Conservation (phyloP, 2,797 vertebrate genomes). For the Phataginus tetradactyla region DNA sequence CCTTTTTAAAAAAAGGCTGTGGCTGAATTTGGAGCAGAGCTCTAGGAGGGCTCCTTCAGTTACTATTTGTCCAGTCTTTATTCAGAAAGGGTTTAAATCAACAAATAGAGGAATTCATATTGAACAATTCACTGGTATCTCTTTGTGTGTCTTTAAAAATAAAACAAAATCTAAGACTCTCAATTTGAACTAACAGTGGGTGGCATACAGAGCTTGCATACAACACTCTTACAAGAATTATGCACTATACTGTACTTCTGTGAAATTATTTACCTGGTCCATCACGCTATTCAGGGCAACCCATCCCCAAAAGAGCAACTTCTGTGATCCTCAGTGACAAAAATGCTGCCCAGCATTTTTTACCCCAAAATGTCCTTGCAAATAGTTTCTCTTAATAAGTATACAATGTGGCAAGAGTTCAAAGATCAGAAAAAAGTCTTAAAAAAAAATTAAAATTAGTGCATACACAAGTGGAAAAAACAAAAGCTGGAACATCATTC, state of each 20-base stretch:
- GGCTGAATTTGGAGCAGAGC: slow-evolving; percentile 84
- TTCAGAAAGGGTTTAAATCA: slow-evolving; percentile 81
- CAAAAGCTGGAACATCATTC: slow-evolving; percentile 95
- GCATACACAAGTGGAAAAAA: slow-evolving; percentile 96
- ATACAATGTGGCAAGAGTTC: slow-evolving; percentile 89
- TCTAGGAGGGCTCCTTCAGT: slow-evolving; percentile 79
- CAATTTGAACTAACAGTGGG: slow-evolving; percentile 83
- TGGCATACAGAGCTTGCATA: slow-evolving; percentile 86
- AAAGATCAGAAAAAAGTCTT: slow-evolving; percentile 91
- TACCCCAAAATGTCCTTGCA: slow-evolving; percentile 85
- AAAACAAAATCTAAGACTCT: slow-evolving; percentile 60
- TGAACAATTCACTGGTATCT: slow-evolving; percentile 76
- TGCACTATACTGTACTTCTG: slow-evolving; percentile 82
- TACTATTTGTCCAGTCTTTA: slow-evolving; percentile 68
- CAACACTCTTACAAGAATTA: slow-evolving; percentile 84
- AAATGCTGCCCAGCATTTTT: slow-evolving; percentile 80
- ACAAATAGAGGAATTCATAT: slow-evolving; percentile 74
- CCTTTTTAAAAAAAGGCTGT: slow-evolving; percentile 80
- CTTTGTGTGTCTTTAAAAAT: slow-evolving; percentile 66
- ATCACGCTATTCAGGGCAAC: slow-evolving; percentile 86
- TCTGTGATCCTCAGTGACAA: slow-evolving; percentile 85
- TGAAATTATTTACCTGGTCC: slow-evolving; percentile 88
- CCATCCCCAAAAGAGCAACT: slow-evolving; percentile 84
- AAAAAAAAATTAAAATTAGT: slow-evolving; percentile 99
- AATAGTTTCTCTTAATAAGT: slow-evolving; percentile 88